phyloP scores from a whole-genome alignment of 2,113 vertebrate species.

The Ciconia maguari region DNA sequence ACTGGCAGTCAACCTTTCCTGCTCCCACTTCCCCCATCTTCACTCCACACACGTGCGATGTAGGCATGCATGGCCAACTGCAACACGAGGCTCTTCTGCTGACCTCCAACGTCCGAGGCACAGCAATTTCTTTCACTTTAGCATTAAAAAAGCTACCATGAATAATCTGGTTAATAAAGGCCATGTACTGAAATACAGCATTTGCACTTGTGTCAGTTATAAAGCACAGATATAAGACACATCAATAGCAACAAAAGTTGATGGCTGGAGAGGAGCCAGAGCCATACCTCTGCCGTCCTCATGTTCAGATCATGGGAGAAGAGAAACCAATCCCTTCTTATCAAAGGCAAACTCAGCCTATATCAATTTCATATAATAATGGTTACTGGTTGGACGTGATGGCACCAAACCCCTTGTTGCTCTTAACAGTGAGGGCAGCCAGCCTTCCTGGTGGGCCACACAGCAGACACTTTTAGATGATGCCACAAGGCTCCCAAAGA shows the following conservation, averaged over 20 bases:
- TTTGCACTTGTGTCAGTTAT: background rate
- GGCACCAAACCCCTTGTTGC: background rate
- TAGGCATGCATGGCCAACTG: fast-evolving
- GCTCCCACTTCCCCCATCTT: fast-evolving
- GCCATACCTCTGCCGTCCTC: fast-evolving
- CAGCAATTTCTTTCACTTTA: background rate
- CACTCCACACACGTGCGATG: too few relatives aligned
- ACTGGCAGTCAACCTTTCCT: background rate
- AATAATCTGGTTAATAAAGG: background rate
- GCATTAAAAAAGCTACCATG: fast-evolving
- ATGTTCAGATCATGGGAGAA: background rate
- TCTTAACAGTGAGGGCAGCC: background rate
- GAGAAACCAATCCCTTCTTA: background rate
- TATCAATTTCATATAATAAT: background rate
- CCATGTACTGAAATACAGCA: fast-evolving
- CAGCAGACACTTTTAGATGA: fast-evolving
- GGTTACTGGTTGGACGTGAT: background rate
- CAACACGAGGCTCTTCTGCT: background rate
- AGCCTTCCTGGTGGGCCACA: fast-evolving
- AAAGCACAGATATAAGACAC: background rate
- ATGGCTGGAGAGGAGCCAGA: background rate
- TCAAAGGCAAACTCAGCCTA: background rate
- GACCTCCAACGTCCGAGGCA: fast-evolving
- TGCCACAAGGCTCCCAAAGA: background rate
- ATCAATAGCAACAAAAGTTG: background rate